phyloP scores from a whole-genome alignment of 1,140 invertebrate genomes.

The Caenorhabditis brenneri region DNA sequence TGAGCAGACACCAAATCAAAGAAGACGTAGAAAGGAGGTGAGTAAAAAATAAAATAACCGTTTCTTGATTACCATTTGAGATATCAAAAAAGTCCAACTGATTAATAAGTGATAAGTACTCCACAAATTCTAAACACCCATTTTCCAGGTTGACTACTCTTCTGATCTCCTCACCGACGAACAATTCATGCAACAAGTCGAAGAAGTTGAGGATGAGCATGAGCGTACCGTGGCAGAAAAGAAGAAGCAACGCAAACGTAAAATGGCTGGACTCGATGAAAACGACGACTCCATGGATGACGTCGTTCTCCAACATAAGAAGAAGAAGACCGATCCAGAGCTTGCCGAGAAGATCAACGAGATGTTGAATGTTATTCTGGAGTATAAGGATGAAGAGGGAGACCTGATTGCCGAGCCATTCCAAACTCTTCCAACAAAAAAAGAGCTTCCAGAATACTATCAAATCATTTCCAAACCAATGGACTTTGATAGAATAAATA shows the following conservation, averaged over 20 bases:
- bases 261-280: neutral
- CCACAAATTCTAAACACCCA: slow-evolving; percentile 86
- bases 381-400: slow-evolving; percentile 76
- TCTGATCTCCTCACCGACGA: slow-evolving; percentile 81
- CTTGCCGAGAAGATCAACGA: neutral
- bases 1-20: neutral
- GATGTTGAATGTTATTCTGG: neutral
- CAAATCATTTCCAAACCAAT: slow-evolving; percentile 93
- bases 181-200: slow-evolving; percentile 82
- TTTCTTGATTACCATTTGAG: too few species aligned
- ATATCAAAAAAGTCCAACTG: too few species aligned
- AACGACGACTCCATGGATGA: slow-evolving; percentile 5
- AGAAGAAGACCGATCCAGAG: neutral
- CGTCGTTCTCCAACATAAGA: neutral
- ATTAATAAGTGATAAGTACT: too few species aligned
- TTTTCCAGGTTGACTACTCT: slow-evolving; percentile 95
- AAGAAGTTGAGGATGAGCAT: slow-evolving; percentile 44
- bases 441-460: slow-evolving; percentile 94
- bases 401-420: slow-evolving; percentile 88
- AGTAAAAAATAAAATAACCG: slow-evolving; percentile 73
- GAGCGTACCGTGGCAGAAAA: neutral
- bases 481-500: slow-evolving; percentile 87
- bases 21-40: slow-evolving; percentile 31
- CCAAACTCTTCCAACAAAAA: slow-evolving; percentile 87
- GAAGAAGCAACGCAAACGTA: neutral